Percentiles rank a stretch among this genome's conserved stretches.
Evolutionary conservation across 2,797 vertebrate species (phyloP).

Genomic region (Poeciliopsis turneri): DNA sequence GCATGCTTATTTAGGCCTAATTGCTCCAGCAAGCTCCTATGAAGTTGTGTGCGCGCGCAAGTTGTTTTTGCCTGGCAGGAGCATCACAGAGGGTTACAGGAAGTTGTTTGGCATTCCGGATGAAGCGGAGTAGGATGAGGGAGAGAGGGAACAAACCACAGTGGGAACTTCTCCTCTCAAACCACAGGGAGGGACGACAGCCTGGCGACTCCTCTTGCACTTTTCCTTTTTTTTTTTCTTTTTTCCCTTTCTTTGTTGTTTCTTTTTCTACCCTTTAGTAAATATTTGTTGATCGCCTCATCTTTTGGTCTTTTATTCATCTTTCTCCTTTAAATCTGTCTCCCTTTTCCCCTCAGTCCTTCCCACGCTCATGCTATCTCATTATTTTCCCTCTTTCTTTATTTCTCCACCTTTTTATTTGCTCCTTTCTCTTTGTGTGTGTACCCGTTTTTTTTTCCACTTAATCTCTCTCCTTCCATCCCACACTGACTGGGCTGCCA

Average conservation of each 20-base stretch:
- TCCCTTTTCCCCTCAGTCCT: constrained; percentile 19
- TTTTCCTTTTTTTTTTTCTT: constrained; percentile 23
- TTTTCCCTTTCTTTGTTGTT: constrained; percentile 16
- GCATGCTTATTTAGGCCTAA: constrained; percentile 27
- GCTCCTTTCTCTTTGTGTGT: constrained; percentile 34
- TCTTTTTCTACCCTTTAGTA: constrained; percentile 18
- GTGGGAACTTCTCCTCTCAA: constrained; percentile 61
- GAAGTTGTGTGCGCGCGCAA: background rate
- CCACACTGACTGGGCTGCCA: constrained; percentile 51
- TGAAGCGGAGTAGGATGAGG: constrained; percentile 38
- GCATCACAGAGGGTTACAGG: constrained; percentile 63
- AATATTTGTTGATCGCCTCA: constrained; percentile 28
- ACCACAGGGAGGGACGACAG: constrained; percentile 59
- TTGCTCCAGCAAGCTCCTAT: constrained; percentile 37
- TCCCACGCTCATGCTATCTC: constrained; percentile 47
- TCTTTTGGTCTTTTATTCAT: constrained; percentile 22
- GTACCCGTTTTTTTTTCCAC: constrained; percentile 36
- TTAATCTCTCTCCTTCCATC: constrained; percentile 56
- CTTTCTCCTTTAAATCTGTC: constrained; percentile 48
- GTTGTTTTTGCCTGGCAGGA: constrained; percentile 54
- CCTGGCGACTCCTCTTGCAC: constrained; percentile 47
- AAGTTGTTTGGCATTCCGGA: constrained; percentile 68
- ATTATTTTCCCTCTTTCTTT: constrained; percentile 47
- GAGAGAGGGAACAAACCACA: constrained; percentile 50
- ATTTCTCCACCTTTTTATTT: constrained; percentile 33